Base-by-base conservation (phyloP, 1,140 invertebrate species). In the Eueides isabella region DNA sequence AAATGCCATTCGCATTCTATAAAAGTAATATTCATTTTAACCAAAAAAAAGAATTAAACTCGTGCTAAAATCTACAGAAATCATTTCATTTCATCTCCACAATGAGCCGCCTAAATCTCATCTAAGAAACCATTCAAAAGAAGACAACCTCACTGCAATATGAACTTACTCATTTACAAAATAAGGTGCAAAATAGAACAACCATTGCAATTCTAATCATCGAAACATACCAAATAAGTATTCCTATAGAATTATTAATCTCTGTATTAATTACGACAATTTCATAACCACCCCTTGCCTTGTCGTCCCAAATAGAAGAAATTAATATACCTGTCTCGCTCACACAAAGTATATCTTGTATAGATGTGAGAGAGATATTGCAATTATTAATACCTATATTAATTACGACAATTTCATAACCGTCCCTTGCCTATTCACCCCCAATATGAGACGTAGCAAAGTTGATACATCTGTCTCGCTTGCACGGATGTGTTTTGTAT, bases 341-440 rank as follows among this genome's bases (percentile, higher is more conserved):
- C 74, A 67, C 19, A 28, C 72, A 72, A 2, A 61, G 29, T n/a
- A 23, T 3, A 5, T 65, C 19, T 38, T 14, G 23, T 7, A 73
- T 79, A 38, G 2, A 81, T 76, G 82, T 74, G 80, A 88, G 66
- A 71, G 83, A 76, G 89, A 83, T 91, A 91, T n/a, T n/a, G n/a
- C n/a, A 74, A 64, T 48, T 68, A 74, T 35, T 74, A 74, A 74
- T 74, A 41, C 67, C 67, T 55, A 74, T 70, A 74, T 70, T 70
- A 74, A 74, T 74, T 70, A 70, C 72, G 23, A 70, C 44, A 33
- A 67, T 63, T 67, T 48, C 73, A 74, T 74, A 74, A 70, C 73
- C 74, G 44, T 69, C 69, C 38, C 67, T 61, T 29, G 41, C 55
- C 64, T 67, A 64, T 68, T 72, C 31, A 33, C 70, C 74, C 61